Percentiles rank a stretch among this genome's conserved stretches.
Conservation (phyloP, 2,797 vertebrate genomes). For the Carapus acus region DNA sequence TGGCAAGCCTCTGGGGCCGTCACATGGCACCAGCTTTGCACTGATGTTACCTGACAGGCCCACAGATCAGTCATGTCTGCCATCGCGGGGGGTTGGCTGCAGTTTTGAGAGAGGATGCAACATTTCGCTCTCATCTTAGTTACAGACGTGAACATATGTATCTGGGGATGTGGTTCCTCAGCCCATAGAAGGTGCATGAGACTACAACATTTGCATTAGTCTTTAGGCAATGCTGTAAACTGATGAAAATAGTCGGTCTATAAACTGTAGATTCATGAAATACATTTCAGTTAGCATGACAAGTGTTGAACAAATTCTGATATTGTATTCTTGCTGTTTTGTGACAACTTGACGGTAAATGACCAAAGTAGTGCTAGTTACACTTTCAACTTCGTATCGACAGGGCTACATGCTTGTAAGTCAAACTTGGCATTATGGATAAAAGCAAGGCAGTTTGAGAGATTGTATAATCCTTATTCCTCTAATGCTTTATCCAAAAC, state of each 20-base stretch:
- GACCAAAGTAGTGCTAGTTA: conserved; percentile 3
- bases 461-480: conserved; percentile 30
- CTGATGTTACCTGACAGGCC: conserved; percentile 78
- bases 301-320: conserved; percentile 2
- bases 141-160: too few relatives aligned
- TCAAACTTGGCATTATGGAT: conserved; percentile 25
- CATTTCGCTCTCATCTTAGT: conserved; percentile 7
- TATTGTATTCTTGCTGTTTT: conserved; percentile 2
- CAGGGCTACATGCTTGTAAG: conserved; percentile 27
- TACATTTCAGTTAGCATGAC: conserved; percentile 2
- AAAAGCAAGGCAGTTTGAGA: conserved; percentile 28
- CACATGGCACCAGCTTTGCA: conserved; percentile 77
- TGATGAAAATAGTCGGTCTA: too few relatives aligned
- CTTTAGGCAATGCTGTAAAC: too few relatives aligned
- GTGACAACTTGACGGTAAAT: conserved; percentile 12
- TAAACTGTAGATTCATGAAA: too few relatives aligned
- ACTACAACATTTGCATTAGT: too few relatives aligned
- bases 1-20: conserved; percentile 71
- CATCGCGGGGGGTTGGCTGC: conserved; percentile 37
- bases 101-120: conserved; percentile 22
- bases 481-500: conserved; percentile 58
- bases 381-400: conserved; percentile 14
- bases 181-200: too few relatives aligned
- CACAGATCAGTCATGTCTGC: conserved; percentile 66
- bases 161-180: too few relatives aligned